phyloP scores from a whole-genome alignment of 2,888 invertebrate species.

The Pterostichus niger region DNA sequence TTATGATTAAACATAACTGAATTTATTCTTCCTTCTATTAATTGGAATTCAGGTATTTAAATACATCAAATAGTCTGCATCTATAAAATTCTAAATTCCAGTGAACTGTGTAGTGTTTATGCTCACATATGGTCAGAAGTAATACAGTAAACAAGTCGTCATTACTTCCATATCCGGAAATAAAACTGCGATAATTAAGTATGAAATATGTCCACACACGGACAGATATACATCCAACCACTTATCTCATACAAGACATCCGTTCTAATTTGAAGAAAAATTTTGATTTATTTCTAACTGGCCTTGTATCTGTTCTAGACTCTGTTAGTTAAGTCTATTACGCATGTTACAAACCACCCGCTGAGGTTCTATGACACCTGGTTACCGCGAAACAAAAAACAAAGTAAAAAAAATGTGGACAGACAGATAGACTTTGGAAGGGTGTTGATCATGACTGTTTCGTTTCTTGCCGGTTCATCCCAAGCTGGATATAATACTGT shows the following conservation, averaged over 20 bases:
- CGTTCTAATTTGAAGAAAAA: conserved; percentile 19
- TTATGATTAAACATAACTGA: not conserved
- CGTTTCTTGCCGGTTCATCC: too few species aligned
- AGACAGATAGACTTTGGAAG: not conserved
- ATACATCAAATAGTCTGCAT: not conserved
- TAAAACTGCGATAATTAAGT: conserved; percentile 27
- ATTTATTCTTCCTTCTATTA: not conserved
- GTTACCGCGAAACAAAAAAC: conserved; percentile 21
- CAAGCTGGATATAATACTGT: too few species aligned
- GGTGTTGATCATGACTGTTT: not conserved
- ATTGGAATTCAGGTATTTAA: not conserved
- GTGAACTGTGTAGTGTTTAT: not conserved
- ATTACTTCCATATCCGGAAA: conserved; percentile 42
- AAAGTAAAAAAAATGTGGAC: not conserved
- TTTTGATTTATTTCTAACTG: conserved; percentile 21
- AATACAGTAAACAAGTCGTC: conserved; percentile 19
- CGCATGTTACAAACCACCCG: not conserved
- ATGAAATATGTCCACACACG: conserved; percentile 11
- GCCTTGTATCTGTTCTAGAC: not conserved
- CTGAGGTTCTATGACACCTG: conserved; percentile 39
- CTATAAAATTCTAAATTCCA: not conserved
- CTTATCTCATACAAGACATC: conserved; percentile 22
- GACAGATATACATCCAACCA: not conserved
- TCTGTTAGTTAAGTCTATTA: conserved; percentile 14
- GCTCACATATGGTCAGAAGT: conserved; percentile 44